These are phyloP conservation scores for Xanthorhoe spadicearia DNA, from an alignment of 2,888 invertebrate genomes.

Conservation along the genomic window DNA sequence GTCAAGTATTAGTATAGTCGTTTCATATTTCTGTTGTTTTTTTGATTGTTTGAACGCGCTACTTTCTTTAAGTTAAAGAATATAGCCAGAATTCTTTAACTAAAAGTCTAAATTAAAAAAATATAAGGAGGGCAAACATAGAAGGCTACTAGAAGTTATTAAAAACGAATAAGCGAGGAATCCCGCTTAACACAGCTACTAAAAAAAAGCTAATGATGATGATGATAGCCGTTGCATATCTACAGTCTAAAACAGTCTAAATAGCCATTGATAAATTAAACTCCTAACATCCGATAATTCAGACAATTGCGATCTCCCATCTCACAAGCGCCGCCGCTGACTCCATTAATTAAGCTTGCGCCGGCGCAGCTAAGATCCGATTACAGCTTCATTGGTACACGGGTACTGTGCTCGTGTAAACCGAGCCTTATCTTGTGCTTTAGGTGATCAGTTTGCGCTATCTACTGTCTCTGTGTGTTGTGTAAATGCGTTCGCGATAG, in stretches of 20 bases:
- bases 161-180: too few relatives aligned
- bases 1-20: too few relatives aligned
- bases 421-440: conserved; percentile 25
- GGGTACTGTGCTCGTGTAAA: conserved; percentile 18
- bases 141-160: too few relatives aligned
- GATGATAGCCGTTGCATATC: background rate
- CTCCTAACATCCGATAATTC: conserved; percentile 24
- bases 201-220: background rate
- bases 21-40: too few relatives aligned
- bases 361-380: conserved; percentile 40
- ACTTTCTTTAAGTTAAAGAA: too few relatives aligned
- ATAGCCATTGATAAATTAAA: background rate
- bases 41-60: too few relatives aligned
- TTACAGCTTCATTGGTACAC: conserved; percentile 39
- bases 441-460: conserved; percentile 16
- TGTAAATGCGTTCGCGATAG: too few relatives aligned
- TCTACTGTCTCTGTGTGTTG: background rate
- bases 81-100: too few relatives aligned
- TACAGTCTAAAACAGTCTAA: background rate
- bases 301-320: conserved; percentile 37
- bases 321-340: conserved; percentile 35
- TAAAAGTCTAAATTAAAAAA: too few relatives aligned
- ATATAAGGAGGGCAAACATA: too few relatives aligned
- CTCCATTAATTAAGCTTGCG: conserved; percentile 40
- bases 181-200: too few relatives aligned